Evolutionary conservation across 2,888 invertebrate species (phyloP).

Genomic region (Elysia crispata): DNA sequence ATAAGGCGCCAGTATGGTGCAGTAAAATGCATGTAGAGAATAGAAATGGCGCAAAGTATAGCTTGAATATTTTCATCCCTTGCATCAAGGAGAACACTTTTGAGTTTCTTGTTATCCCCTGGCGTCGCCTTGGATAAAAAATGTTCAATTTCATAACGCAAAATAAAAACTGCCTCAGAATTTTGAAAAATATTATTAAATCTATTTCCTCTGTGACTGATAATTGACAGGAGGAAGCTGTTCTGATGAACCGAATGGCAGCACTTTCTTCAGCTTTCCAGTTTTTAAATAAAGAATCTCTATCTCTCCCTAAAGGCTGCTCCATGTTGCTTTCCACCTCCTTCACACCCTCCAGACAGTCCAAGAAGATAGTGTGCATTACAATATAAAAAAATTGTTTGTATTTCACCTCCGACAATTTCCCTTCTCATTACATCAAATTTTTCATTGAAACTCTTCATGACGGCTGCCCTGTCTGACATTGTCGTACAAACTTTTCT

Average conservation of each 20-base stretch:
- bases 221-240: background rate
- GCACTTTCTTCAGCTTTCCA: slow-evolving; percentile 4
- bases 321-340: background rate
- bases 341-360: background rate
- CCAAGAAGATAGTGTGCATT: slow-evolving; percentile 18
- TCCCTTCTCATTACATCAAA: background rate
- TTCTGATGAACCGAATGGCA: background rate
- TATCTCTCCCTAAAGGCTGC: background rate
- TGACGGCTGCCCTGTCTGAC: background rate
- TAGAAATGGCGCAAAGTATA: background rate
- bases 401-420: background rate
- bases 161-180: background rate
- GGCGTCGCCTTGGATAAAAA: background rate
- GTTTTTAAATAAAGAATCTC: background rate
- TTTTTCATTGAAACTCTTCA: background rate
- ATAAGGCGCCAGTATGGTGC: slow-evolving; percentile 16
- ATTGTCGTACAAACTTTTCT: background rate
- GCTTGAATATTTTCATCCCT: background rate
- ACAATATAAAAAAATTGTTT: background rate
- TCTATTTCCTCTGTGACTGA: slow-evolving; percentile 14
- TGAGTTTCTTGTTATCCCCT: background rate
- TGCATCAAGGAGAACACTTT: background rate
- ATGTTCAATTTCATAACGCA: background rate
- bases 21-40: background rate
- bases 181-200: slow-evolving; percentile 31